A percentile compares a stretch with the other conserved stretches of the same genome.
These are phyloP conservation scores for Pteria penguin DNA, from an alignment of 2,888 invertebrate genomes.

Conservation along the genomic window DNA sequence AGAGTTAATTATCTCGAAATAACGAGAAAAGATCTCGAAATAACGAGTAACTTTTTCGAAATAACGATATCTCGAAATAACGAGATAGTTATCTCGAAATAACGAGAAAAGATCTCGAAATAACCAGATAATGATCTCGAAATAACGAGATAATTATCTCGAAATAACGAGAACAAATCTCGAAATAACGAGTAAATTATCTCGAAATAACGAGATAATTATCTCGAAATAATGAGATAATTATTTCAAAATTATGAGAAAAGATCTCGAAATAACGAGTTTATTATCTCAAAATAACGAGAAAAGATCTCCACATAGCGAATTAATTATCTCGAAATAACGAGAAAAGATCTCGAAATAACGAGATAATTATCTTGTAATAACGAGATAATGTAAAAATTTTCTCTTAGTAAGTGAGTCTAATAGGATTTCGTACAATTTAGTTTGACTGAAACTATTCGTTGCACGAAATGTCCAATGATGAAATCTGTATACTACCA, in stretches of 20 bases:
- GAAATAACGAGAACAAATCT: background rate
- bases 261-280: background rate
- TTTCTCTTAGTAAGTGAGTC: too few relatives aligned
- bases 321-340: background rate
- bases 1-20: background rate
- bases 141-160: background rate
- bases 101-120: background rate
- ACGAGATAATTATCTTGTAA: background rate
- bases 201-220: background rate
- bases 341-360: background rate
- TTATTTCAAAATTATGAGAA: background rate
- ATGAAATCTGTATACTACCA: too few relatives aligned
- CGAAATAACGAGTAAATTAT: background rate
- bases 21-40: background rate
- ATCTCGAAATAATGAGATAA: background rate
- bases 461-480: too few relatives aligned
- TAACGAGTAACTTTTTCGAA: background rate
- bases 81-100: background rate
- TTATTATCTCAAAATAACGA: background rate
- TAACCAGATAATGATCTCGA: background rate
- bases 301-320: background rate
- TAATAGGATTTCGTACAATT: too few relatives aligned
- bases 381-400: too few relatives aligned
- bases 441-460: too few relatives aligned
- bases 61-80: background rate